Conservation (phyloP, 2,797 vertebrate genomes). For the Ispidina picta region DNA sequence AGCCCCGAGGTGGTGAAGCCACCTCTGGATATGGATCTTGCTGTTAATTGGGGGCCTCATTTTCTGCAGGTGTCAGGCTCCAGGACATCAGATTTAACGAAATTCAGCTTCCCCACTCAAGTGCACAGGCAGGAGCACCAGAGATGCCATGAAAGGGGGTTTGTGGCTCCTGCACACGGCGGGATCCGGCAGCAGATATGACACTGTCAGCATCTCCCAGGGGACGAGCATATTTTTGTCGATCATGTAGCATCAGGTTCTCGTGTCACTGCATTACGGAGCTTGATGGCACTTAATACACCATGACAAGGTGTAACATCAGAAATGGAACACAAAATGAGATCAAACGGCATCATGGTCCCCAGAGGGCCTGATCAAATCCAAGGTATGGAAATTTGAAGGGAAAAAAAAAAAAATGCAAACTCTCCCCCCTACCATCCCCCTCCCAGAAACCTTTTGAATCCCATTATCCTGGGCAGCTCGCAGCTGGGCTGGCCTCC, state of each 20-base stretch:
- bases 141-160: constrained; percentile 12
- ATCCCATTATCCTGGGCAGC: neutral
- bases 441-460: neutral
- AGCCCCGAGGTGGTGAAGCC: neutral
- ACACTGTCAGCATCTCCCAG: constrained; percentile 35
- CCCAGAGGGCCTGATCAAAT: constrained; percentile 52
- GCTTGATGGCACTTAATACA: constrained; percentile 63
- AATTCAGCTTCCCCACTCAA: neutral
- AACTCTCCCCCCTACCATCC: neutral
- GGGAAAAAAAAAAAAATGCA: neutral
- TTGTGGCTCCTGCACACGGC: neutral
- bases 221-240: constrained; percentile 23
- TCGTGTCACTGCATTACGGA: constrained; percentile 25
- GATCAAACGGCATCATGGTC: constrained; percentile 36
- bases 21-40: neutral
- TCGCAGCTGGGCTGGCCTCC: neutral
- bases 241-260: constrained; percentile 57
- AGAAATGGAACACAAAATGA: constrained; percentile 62
- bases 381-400: constrained; percentile 27
- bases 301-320: constrained; percentile 68
- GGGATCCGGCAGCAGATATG: neutral
- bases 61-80: constrained; percentile 63
- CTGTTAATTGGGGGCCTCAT: constrained; percentile 46
- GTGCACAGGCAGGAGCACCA: neutral
- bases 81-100: constrained; percentile 43